Percentiles rank a stretch among this genome's conserved stretches.
phyloP scores from a whole-genome alignment of 2,888 invertebrate species.

The Hirtodrosophila trivittata region DNA sequence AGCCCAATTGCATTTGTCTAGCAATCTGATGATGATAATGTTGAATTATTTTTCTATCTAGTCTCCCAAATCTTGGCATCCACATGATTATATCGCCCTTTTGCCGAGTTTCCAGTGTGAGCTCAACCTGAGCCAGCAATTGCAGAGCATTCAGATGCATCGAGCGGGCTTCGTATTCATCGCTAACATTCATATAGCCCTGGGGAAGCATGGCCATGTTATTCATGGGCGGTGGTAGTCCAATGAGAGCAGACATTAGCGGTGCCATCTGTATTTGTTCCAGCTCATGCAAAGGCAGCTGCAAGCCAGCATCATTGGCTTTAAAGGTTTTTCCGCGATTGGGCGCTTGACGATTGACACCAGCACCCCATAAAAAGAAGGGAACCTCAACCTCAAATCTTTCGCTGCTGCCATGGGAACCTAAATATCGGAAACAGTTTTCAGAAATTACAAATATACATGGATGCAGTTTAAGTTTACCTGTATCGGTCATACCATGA shows the following conservation, averaged over 20 bases:
- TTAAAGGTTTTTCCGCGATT: constrained; percentile 21
- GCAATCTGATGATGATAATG: constrained; percentile 26
- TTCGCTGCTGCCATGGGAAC: constrained; percentile 95
- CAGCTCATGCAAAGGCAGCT: constrained; percentile 86
- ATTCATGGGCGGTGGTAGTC: constrained; percentile 94
- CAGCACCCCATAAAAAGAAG: constrained; percentile 96
- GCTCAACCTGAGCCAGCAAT: constrained; percentile 87
- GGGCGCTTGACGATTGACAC: constrained; percentile 84
- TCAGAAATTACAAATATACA: not conserved
- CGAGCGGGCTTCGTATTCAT: constrained; percentile 85
- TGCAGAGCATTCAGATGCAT: constrained; percentile 91
- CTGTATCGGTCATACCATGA: constrained; percentile 99
- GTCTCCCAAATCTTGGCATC: constrained; percentile 52
- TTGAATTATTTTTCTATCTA: constrained; percentile 45
- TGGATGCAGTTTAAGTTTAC: constrained; percentile 83
- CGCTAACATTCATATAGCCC: constrained; percentile 65
- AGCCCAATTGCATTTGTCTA: constrained; percentile 9
- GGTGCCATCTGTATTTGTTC: constrained; percentile 97
- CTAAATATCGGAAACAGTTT: not conserved
- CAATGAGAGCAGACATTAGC: constrained; percentile 93
- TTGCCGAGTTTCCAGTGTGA: constrained; percentile 56
- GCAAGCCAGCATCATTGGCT: constrained; percentile 10
- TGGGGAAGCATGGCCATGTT: constrained; percentile 84
- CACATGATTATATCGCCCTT: constrained; percentile 63
- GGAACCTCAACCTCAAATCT: constrained; percentile 95